phyloP scores from a whole-genome alignment of 30 jellyfish, hydroid and myxozoan species.

The Pelagia noctiluca region DNA sequence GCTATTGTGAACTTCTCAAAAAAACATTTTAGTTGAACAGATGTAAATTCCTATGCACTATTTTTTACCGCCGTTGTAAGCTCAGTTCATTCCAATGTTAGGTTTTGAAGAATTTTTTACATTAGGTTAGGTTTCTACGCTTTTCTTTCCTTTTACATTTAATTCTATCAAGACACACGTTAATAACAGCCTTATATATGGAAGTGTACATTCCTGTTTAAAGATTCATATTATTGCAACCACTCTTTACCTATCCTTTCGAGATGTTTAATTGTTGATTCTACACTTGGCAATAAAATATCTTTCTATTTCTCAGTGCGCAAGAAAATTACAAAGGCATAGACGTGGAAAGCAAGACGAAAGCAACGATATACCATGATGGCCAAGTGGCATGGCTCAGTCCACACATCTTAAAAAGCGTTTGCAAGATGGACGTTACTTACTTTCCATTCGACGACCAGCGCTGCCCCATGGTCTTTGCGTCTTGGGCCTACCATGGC shows the following conservation, averaged over 20 bases:
- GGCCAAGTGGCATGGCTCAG: conserved; percentile 86
- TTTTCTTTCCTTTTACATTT: conserved; percentile 29
- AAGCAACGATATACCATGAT: conserved; percentile 55
- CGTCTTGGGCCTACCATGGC: conserved; percentile 93
- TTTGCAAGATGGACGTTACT: conserved; percentile 78
- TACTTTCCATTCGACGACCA: conserved; percentile 94
- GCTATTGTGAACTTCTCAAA: no score
- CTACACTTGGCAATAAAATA: no score
- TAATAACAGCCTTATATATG: conserved; percentile 65
- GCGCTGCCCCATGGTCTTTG: conserved; percentile 74
- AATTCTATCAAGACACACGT: conserved; percentile 63
- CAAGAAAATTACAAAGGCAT: conserved; percentile 83
- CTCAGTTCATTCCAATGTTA: conserved; percentile 18
- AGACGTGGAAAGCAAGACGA: conserved; percentile 80
- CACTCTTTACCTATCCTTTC: no score
- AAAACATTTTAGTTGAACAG: no score
- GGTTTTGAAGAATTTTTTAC: conserved; percentile 30
- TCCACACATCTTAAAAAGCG: conserved; percentile 82
- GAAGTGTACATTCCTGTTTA: conserved; percentile 66
- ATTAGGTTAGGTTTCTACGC: conserved; percentile 37
- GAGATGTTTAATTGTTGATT: no score
- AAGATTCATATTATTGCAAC: conserved; percentile 68
- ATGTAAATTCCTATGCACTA: conserved; percentile 15
- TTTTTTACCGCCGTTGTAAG: conserved; percentile 24
- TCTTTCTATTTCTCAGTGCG: conserved; percentile 62